Percentiles rank a stretch among this genome's conserved stretches.
Evolutionary conservation across 2,888 invertebrate genomes (phyloP).

Genomic region (Neoaliturus tenellus): DNA sequence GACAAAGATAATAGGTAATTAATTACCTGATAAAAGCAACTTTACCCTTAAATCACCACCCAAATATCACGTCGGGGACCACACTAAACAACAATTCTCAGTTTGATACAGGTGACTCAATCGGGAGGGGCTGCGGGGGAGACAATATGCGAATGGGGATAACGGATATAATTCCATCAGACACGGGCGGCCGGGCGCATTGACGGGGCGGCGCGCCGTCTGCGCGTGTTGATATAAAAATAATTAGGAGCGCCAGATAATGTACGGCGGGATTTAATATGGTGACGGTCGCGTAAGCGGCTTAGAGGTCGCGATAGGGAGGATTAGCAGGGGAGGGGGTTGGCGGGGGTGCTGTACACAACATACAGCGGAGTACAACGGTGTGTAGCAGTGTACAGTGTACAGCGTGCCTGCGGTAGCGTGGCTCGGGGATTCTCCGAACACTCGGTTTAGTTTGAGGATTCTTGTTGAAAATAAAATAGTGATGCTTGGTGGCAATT

Average conservation of each 20-base stretch:
- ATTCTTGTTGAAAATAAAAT: too few relatives aligned
- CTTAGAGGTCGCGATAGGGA: conserved; percentile 6
- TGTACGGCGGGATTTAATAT: conserved; percentile 37
- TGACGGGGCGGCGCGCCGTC: neutral
- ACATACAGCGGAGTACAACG: neutral
- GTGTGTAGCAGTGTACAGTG: neutral
- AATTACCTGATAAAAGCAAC: too few relatives aligned
- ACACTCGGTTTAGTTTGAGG: too few relatives aligned
- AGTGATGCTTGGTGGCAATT: too few relatives aligned
- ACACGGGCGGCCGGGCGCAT: conserved; percentile 16
- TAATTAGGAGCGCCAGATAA: conserved; percentile 38
- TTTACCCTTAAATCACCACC: too few relatives aligned
- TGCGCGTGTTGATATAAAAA: conserved; percentile 37
- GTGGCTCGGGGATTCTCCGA: too few relatives aligned
- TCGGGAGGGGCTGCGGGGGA: neutral
- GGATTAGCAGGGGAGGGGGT: neutral
- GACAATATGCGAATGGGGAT: conserved; percentile 28
- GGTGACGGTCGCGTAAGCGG: conserved; percentile 28
- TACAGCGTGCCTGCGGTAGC: neutral
- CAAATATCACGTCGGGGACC: neutral
- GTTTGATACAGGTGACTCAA: neutral
- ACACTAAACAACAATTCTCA: neutral
- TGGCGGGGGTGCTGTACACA: neutral
- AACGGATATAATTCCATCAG: conserved; percentile 36
- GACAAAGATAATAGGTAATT: too few relatives aligned